phyloP scores from a whole-genome alignment of 2,113 vertebrate genomes.

The Peromyscus polionotus region DNA sequence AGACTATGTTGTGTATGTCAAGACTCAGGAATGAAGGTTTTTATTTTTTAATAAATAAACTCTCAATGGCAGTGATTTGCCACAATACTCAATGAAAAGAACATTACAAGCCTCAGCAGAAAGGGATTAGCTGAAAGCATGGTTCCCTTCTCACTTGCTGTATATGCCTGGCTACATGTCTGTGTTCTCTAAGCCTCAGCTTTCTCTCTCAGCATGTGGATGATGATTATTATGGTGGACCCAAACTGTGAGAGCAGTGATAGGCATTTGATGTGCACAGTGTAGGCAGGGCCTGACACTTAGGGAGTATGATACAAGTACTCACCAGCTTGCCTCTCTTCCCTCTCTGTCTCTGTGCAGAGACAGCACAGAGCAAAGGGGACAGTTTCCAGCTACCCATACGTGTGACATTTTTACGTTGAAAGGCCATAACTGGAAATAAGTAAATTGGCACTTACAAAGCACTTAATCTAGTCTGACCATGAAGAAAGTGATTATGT shows the following conservation, averaged over 20 bases:
- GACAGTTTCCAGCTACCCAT: not conserved
- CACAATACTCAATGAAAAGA: not conserved
- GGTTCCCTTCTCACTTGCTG: not conserved
- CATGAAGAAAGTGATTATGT: too few relatives aligned
- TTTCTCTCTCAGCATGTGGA: not conserved
- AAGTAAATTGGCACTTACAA: not conserved
- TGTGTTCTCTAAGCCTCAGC: too few relatives aligned
- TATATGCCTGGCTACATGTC: not conserved
- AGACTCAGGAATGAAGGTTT: not conserved
- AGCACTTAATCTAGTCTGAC: not conserved
- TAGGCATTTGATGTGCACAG: not conserved
- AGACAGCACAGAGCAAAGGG: not conserved
- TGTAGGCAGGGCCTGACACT: not conserved
- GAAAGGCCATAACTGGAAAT: not conserved
- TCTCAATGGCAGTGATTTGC: not conserved
- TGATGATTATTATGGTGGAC: not conserved
- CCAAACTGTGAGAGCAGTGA: not conserved
- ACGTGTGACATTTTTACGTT: slow-evolving; percentile 38
- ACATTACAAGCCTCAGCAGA: not conserved
- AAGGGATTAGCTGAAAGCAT: not conserved
- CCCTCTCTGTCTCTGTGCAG: not conserved
- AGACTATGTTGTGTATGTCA: not conserved
- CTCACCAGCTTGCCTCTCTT: not conserved
- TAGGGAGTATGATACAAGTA: not conserved
- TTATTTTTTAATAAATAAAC: not conserved